Base-by-base conservation (phyloP, 92 coral and sea anemone species). In the Epizoanthus stellaris region DNA sequence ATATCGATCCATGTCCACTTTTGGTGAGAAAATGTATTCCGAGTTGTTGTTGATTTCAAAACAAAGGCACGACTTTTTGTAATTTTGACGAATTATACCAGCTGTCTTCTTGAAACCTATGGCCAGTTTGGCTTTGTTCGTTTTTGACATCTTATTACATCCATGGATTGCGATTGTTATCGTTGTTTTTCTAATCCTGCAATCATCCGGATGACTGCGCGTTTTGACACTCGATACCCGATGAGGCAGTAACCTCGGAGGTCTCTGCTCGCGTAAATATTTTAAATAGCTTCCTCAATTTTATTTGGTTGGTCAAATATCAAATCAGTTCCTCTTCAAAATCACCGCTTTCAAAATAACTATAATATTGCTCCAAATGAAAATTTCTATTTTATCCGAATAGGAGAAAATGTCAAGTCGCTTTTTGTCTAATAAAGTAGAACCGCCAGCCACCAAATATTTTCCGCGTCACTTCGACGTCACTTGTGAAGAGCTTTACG, bases 1-100 rank as follows among this genome's bases (percentile, higher is more conserved):
- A 14, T 11, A 47, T 0, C 45, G 52, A 45, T 19, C 45, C 40
- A 16, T 45, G 56, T 47, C 72, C 71, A 14, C 52, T 66, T 66
- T 66, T 66, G 69, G 70, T 30, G 70, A 23, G 43, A 17, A 10
- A 30, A 9, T 52, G 10, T 52, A 11, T 9, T 23, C 39, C n/a
- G 42, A 30, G 36, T 42, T 79, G 82, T 19, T 59, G 72, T 79
- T 79, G 83, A 79, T 79, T 61, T 79, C 71, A 79, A 19, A 62
- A 79, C 71, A 79, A 79, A 63, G 72, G 83, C 20, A 70, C 83
- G 72, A 79, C 83, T 79, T 79, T 61, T 79, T 79, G 58, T 56
- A 62, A 62, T 62, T 20, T 54, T 77, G 75, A 70, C 42, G 75
- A 70, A 77, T 40, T 9, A 60, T 38, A 20, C 82, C 83, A 79